Evolutionary conservation across 2,888 invertebrate genomes (phyloP), one percentile per base, ranked within the genome.

Genomic region (Geophilus truncorum): DNA sequence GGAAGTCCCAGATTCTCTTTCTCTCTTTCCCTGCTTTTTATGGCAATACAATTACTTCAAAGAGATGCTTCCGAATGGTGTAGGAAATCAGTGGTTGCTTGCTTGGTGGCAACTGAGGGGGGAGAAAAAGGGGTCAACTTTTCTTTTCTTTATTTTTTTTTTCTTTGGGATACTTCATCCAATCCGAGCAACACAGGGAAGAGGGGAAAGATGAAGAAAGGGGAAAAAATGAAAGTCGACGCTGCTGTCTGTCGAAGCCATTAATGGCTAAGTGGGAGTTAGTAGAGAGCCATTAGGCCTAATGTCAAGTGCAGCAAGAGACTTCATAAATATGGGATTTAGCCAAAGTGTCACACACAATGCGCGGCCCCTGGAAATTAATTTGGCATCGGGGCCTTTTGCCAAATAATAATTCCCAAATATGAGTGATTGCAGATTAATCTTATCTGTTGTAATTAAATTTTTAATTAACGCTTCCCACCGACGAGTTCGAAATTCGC

Each of bases 241-340:
- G 3, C 28, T 70, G 70, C 70, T 70, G 70, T 70, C 70, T 70
- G 70, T 70, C 70, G 70, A 70, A 70, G 70, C 70, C 70, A 70
- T 70, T 70, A 70, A 70, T 70, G 70, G 70, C 70, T 70, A 70
- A 70, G 70, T 70, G 70, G 70, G 70, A 70, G 70, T 70, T 70
- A 70, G 70, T 70, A 28, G 70, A 70, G n/a, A 70, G 70, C 70
- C 25, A 70, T 70, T 70, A 70, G 70, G 70, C 70, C 70, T 70
- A 70, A 70, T 70, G 70, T 70, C 7, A 70, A 70, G 70, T 70
- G 70, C 70, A 70, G 70, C 70, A 12, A 70, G 70, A 70, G 70
- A 70, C 15, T 70, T 70, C 70, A 70, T 70, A 70, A 70, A 70
- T 70, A 70, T 70, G 70, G 70, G 70, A 70, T 70, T 70, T 70